These are phyloP conservation scores for Craterocephalus amniculus DNA, from an alignment of 2,797 vertebrate genomes.

Conservation along the genomic window DNA sequence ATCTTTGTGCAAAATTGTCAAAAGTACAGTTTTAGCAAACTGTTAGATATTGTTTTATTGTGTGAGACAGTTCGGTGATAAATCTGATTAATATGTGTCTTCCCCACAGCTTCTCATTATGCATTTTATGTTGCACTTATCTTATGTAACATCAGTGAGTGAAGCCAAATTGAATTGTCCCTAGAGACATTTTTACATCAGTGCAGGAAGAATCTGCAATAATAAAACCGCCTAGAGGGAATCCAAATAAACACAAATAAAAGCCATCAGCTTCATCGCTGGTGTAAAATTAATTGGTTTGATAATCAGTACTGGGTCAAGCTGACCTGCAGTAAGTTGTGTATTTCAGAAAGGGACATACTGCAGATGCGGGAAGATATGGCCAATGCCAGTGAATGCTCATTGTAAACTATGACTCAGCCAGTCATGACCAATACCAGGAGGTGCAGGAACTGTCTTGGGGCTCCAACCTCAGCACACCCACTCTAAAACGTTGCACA, in stretches of 20 bases:
- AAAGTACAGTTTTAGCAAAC: neutral
- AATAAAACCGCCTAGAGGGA: neutral
- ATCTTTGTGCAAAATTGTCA: neutral
- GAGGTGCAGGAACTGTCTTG: neutral
- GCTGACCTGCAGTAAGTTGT: constrained; percentile 17
- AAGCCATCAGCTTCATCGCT: neutral
- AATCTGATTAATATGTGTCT: neutral
- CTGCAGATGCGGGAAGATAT: neutral
- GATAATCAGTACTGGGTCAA: neutral
- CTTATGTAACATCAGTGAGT: neutral
- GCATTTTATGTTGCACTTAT: neutral
- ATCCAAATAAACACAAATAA: constrained; percentile 5
- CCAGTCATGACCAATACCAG: neutral
- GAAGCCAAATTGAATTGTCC: neutral
- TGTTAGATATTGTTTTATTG: neutral
- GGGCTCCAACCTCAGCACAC: constrained; percentile 1
- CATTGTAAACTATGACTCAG: constrained; percentile 16
- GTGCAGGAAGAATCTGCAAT: neutral
- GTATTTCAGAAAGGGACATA: neutral
- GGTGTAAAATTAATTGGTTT: constrained; percentile 14
- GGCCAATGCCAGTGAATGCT: neutral
- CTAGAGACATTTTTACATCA: constrained; percentile 3
- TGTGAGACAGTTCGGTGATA: neutral
- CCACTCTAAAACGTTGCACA: neutral
- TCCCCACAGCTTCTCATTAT: neutral